Evolutionary conservation across 2,113 vertebrate species (phyloP).

Genomic region (Bubo blakistoni): DNA sequence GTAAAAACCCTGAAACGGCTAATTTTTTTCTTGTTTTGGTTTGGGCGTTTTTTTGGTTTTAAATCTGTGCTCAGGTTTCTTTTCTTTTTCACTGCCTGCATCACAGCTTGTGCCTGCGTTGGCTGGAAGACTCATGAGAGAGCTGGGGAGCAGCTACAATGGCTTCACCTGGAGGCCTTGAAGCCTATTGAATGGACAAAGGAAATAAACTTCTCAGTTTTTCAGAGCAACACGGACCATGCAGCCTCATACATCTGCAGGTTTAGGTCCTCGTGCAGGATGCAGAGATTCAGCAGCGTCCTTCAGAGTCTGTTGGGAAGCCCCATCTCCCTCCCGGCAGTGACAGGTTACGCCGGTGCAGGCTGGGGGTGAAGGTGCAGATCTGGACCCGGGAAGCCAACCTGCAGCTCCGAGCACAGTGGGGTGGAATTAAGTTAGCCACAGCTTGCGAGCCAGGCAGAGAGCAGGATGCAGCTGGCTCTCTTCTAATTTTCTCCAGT

Average conservation of each 20-base stretch:
- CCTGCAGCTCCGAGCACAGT: fast-evolving
- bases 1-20: not conserved
- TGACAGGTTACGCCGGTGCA: fast-evolving
- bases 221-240: not conserved
- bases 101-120: not conserved
- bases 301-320: not conserved
- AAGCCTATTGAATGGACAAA: no score
- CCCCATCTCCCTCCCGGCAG: not conserved
- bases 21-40: not conserved
- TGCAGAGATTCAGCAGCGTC: not conserved
- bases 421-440: not conserved
- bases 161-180: not conserved
- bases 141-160: not conserved
- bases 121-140: not conserved
- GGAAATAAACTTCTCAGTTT: not conserved
- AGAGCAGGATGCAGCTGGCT: not conserved
- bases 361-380: not conserved
- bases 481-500: not conserved
- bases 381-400: not conserved
- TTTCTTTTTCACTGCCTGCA: not conserved
- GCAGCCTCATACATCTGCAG: not conserved
- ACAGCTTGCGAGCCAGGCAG: not conserved
- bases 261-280: not conserved
- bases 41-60: not conserved
- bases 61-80: not conserved